Base-by-base conservation (phyloP, 2,797 vertebrate species). In the Cirrhinus molitorella region DNA sequence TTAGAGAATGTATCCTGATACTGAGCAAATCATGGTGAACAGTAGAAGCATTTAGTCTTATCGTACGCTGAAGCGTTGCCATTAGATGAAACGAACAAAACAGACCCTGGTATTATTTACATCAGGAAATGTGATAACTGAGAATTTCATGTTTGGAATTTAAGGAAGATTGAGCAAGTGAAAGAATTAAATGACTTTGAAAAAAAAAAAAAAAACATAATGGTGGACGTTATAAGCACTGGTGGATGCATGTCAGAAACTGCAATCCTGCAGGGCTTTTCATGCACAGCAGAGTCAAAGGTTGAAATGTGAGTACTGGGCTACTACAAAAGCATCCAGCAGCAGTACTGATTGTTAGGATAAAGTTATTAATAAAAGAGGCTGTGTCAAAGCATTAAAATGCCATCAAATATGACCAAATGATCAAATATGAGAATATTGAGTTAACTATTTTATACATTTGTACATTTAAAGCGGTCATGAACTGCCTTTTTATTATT, bases 51-150 rank as follows among this genome's bases (percentile, higher is more conserved):
- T 31, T 63, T 63, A 14, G 40, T 47, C 23, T 47, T 47, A 31
- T 21, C 11, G 0, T 45, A 23, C 45, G 40, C 12, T 9, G 72
- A 34, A 53, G 21, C 31, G 14, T 6, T 45, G 37, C 23, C 57
- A 21, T 75, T 25, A 57, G 14, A 57, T 25, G 2, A 57, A 75
- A 40, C 0, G 1, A 75, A 73, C 47, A n/a, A 53, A 57, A 75
- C 45, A 79, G 13, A 2, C 19, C 6, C n/a, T n/a, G n/a, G 10
- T 1, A 68, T 80, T 80, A 80, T 80, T 59, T 67, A 53, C 25
- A 71, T 47, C 61, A 66, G 61, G 45, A 49, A 66, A 47, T 53
- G 21, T 53, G 31, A 51, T 67, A 51, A 79, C 28, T 66, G 68
- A 51, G n/a, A 79, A 67, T 37, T 37, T 13, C 13, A 10, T 49